A percentile compares a stretch with the other conserved stretches of the same genome.
Conservation (phyloP, 1,140 invertebrate genomes). For the Brachionus manjavacas region DNA sequence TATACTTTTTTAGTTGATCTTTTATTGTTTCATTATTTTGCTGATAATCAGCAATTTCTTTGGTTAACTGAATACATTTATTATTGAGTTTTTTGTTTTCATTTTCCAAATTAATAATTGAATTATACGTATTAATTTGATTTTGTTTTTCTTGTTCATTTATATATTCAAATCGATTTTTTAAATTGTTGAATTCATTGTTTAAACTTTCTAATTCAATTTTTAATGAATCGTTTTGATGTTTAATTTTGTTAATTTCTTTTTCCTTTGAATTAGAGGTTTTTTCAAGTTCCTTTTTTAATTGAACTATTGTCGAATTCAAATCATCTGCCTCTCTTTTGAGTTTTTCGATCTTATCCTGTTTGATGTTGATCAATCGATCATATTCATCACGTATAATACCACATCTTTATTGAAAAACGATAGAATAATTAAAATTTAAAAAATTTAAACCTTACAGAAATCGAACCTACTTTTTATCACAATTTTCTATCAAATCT, state of each 20-base stretch:
- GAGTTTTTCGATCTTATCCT: background rate
- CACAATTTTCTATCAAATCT: background rate
- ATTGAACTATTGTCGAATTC: background rate
- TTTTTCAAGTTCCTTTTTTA: background rate
- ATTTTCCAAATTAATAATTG: background rate
- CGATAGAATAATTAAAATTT: background rate
- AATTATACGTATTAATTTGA: background rate
- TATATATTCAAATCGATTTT: background rate
- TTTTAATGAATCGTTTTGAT: background rate
- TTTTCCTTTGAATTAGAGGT: background rate
- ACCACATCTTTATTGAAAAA: background rate
- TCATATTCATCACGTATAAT: constrained; percentile 21
- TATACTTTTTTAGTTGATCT: background rate
- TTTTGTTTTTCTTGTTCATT: background rate
- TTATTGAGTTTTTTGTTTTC: constrained; percentile 15
- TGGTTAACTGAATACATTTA: background rate
- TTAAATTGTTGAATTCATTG: constrained; percentile 10
- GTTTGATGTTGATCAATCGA: background rate
- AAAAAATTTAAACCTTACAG: background rate
- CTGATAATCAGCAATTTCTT: background rate
- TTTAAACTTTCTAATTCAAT: background rate
- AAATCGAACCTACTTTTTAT: background rate
- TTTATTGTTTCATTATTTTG: background rate
- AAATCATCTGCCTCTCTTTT: background rate
- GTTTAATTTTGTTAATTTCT: background rate